These are phyloP conservation scores for Perccottus glenii DNA, from an alignment of 2,113 vertebrate genomes.

Conservation along the genomic window DNA sequence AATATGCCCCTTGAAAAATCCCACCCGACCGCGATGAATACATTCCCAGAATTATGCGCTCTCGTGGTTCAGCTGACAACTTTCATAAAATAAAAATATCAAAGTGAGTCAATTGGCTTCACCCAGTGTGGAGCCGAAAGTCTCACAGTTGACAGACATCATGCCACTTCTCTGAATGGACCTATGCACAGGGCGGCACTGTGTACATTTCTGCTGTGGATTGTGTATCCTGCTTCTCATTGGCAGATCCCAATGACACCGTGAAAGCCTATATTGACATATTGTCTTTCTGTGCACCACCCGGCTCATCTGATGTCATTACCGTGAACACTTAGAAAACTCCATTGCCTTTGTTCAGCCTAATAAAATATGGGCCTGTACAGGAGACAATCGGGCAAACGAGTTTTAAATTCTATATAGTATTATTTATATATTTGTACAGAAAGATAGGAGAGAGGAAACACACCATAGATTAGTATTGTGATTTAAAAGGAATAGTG, in stretches of 20 bases:
- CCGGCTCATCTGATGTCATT: conserved; percentile 41
- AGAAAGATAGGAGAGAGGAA: no score
- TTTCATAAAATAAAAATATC: conserved; percentile 13
- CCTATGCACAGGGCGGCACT: neutral
- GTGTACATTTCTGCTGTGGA: neutral
- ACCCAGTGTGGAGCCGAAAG: neutral
- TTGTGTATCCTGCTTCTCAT: neutral
- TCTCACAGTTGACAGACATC: neutral
- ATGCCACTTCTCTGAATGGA: no score
- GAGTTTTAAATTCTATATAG: no score
- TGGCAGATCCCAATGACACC: conserved; percentile 22
- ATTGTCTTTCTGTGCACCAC: conserved; percentile 53
- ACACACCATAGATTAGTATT: no score
- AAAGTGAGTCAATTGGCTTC: neutral
- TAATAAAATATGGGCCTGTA: neutral
- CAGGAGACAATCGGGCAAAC: no score
- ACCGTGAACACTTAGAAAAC: neutral
- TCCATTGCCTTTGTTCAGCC: neutral
- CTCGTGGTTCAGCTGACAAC: conserved; percentile 37
- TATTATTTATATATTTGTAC: no score
- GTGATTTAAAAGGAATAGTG: no score
- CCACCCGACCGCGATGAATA: conserved; percentile 62
- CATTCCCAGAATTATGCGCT: conserved; percentile 64
- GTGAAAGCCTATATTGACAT: conserved; percentile 54
- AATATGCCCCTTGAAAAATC: conserved; percentile 77